phyloP scores from a whole-genome alignment of 2,888 invertebrate genomes.

The Ichneumon xanthorius region DNA sequence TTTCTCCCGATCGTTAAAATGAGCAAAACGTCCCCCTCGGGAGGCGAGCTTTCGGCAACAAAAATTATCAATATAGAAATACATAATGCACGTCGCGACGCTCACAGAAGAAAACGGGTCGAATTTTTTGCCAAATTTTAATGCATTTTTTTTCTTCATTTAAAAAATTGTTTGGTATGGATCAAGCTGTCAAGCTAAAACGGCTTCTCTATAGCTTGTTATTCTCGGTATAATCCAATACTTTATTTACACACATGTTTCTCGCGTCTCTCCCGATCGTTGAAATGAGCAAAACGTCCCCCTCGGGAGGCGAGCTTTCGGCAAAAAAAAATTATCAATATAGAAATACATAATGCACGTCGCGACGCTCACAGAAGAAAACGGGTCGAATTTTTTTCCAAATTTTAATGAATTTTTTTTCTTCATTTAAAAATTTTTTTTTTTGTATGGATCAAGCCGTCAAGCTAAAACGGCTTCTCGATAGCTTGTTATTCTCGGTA shows the following conservation, averaged over 20 bases:
- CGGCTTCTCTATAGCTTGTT: too few relatives aligned
- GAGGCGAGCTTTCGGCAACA: not conserved
- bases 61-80: not conserved
- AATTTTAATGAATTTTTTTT: not conserved
- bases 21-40: not conserved
- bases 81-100: not conserved
- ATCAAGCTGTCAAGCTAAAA: too few relatives aligned
- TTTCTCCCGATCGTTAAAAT: conserved; percentile 4
- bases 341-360: not conserved
- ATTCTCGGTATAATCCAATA: too few relatives aligned
- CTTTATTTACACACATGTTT: conserved; percentile 34
- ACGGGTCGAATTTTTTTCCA: not conserved
- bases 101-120: not conserved
- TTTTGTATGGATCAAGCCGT: conserved; percentile 19
- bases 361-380: not conserved
- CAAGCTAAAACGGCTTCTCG: conserved; percentile 10
- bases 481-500: conserved; percentile 62
- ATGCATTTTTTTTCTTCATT: not conserved
- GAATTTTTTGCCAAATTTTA: not conserved
- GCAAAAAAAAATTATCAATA: not conserved
- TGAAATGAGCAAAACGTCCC: not conserved
- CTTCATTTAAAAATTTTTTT: not conserved
- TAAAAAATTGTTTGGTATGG: too few relatives aligned
- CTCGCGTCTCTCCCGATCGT: conserved; percentile 21
- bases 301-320: not conserved